These are phyloP conservation scores for Synergus itoensis DNA, from an alignment of 2,888 invertebrate species.

Conservation along the genomic window DNA sequence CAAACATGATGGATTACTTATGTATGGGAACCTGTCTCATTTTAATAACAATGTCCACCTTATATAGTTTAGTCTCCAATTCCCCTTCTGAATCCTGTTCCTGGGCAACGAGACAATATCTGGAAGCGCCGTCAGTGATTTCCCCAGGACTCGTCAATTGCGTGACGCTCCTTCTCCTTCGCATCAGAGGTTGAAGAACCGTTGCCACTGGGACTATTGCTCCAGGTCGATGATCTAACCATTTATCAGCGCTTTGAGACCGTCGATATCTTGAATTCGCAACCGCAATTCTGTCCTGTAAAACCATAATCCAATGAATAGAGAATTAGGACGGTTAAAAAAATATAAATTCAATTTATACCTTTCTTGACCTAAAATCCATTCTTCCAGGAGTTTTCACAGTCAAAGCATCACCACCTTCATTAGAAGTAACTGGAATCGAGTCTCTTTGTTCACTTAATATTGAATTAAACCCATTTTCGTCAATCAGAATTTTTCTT, in stretches of 20 bases:
- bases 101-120: constrained; percentile 95
- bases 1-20: too few relatives aligned
- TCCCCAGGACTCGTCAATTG: constrained; percentile 88
- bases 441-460: constrained; percentile 40
- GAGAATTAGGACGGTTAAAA: background rate
- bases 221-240: constrained; percentile 94
- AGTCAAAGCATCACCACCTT: background rate
- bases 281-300: constrained; percentile 80
- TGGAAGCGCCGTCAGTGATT: constrained; percentile 79
- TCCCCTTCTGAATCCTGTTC: constrained; percentile 94
- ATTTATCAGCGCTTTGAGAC: constrained; percentile 87
- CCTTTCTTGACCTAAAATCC: constrained; percentile 1
- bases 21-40: background rate
- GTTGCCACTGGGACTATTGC: constrained; percentile 91
- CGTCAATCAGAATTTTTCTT: constrained; percentile 80
- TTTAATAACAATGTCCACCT: constrained; percentile 78
- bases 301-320: background rate
- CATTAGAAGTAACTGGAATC: background rate
- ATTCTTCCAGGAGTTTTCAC: background rate
- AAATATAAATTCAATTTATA: background rate
- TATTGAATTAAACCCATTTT: constrained; percentile 62
- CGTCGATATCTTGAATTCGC: constrained; percentile 87
- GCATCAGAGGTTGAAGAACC: constrained; percentile 90
- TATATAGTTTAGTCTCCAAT: constrained; percentile 93
- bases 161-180: constrained; percentile 89